A percentile compares a stretch with the other conserved stretches of the same genome.
Conservation (phyloP, 2,113 vertebrate species). For the Melanotaenia duboulayi region DNA sequence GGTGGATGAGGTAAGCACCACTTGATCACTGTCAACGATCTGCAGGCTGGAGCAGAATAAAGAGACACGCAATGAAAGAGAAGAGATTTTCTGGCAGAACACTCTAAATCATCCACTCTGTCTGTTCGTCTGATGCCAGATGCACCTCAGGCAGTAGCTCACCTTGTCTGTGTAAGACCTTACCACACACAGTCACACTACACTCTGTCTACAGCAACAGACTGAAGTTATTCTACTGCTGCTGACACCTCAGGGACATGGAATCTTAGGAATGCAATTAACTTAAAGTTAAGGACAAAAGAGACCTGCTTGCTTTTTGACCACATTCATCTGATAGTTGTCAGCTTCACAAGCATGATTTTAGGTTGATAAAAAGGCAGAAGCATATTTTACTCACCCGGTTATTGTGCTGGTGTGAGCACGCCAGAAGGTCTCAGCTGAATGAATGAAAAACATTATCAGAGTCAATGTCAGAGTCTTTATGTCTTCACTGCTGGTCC, state of each 20-base stretch:
- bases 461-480: not conserved
- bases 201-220: constrained; percentile 33
- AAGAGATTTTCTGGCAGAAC: constrained; percentile 41
- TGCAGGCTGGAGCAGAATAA: constrained; percentile 75
- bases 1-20: constrained; percentile 79
- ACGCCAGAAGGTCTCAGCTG: constrained; percentile 71
- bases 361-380: not conserved
- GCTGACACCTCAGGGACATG: constrained; percentile 1
- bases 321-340: not conserved
- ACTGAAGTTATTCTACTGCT: constrained; percentile 7
- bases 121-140: constrained; percentile 33
- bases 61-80: constrained; percentile 44
- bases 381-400: constrained; percentile 67
- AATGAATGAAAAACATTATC: not conserved
- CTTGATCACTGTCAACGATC: constrained; percentile 77
- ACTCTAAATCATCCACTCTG: constrained; percentile 51
- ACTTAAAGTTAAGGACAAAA: constrained; percentile 12
- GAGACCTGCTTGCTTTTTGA: not conserved
- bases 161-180: constrained; percentile 38
- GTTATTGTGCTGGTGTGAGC: constrained; percentile 78
- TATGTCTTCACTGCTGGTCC: not conserved
- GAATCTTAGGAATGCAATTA: constrained; percentile 17
- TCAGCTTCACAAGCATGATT: not conserved
- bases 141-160: constrained; percentile 29
- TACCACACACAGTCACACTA: constrained; percentile 34